These are phyloP conservation scores for Lysiphlebus fabarum DNA, from an alignment of 1,140 invertebrate species.

Conservation along the genomic window DNA sequence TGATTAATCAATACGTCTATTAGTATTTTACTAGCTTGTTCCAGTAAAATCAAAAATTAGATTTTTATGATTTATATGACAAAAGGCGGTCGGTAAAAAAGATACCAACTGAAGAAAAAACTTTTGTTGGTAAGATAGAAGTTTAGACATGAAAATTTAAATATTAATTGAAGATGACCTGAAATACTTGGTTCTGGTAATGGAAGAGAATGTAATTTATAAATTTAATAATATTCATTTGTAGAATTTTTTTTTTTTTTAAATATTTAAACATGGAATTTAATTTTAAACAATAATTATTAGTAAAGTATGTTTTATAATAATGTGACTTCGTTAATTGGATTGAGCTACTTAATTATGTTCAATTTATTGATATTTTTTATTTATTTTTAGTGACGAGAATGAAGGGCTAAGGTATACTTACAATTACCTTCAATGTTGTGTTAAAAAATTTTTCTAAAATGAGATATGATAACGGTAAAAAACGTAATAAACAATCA, in stretches of 20 bases:
- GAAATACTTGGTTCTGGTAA: slow-evolving; percentile 66
- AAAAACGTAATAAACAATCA: slow-evolving; percentile 30
- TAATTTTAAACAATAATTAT: no score
- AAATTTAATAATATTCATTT: slow-evolving; percentile 1
- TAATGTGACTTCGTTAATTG: slow-evolving; percentile 23
- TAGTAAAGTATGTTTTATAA: neutral
- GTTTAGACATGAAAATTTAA: no score
- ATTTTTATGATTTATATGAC: no score
- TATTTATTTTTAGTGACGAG: slow-evolving; percentile 62
- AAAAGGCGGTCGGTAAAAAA: no score
- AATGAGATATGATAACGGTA: slow-evolving; percentile 60
- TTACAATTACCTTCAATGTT: slow-evolving; percentile 64
- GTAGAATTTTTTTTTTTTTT: neutral
- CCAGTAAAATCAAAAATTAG: no score
- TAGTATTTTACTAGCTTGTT: no score
- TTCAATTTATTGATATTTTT: slow-evolving; percentile 14
- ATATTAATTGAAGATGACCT: slow-evolving; percentile 42
- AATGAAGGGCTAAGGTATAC: slow-evolving; percentile 65
- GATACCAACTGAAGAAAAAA: no score
- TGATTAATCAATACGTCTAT: no score
- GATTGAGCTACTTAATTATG: slow-evolving; percentile 4
- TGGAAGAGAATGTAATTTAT: slow-evolving; percentile 65
- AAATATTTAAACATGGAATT: no score
- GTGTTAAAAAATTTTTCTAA: slow-evolving; percentile 69
- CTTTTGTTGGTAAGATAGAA: no score